These are phyloP conservation scores for Bombylius discolor DNA, from an alignment of 2,888 invertebrate genomes.

Conservation along the genomic window DNA sequence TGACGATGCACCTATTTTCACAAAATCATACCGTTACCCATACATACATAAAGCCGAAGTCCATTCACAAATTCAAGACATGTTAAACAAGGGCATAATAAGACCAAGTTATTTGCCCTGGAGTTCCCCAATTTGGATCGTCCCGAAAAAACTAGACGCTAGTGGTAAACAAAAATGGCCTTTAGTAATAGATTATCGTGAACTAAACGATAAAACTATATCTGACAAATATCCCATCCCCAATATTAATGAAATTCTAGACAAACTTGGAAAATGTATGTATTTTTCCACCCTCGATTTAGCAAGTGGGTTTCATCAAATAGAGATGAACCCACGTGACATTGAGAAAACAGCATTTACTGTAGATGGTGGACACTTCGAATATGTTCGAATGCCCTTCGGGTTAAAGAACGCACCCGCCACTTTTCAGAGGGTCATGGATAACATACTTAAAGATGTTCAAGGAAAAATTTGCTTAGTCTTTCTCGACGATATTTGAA, in stretches of 20 bases:
- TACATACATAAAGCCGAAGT: not conserved
- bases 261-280: slow-evolving; percentile 7
- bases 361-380: slow-evolving; percentile 8
- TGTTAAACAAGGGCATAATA: not conserved
- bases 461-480: not conserved
- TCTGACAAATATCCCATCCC: slow-evolving; percentile 6
- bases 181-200: slow-evolving; percentile 14
- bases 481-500: not conserved
- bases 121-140: slow-evolving; percentile 9
- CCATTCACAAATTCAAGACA: not conserved
- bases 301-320: not conserved
- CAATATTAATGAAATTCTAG: slow-evolving; percentile 7
- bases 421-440: slow-evolving; percentile 10
- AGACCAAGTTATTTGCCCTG: not conserved
- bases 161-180: slow-evolving; percentile 12
- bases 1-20: not conserved
- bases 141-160: slow-evolving; percentile 4
- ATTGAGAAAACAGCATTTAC: slow-evolving; percentile 12
- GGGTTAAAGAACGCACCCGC: slow-evolving; percentile 6
- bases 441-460: not conserved
- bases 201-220: not conserved
- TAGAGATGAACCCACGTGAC: not conserved
- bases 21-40: not conserved
- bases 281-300: slow-evolving; percentile 11
- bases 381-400: slow-evolving; percentile 11